Percentiles rank a stretch among this genome's conserved stretches.
Conservation (phyloP, 2,888 invertebrate genomes). For the Heliconius hortense region DNA sequence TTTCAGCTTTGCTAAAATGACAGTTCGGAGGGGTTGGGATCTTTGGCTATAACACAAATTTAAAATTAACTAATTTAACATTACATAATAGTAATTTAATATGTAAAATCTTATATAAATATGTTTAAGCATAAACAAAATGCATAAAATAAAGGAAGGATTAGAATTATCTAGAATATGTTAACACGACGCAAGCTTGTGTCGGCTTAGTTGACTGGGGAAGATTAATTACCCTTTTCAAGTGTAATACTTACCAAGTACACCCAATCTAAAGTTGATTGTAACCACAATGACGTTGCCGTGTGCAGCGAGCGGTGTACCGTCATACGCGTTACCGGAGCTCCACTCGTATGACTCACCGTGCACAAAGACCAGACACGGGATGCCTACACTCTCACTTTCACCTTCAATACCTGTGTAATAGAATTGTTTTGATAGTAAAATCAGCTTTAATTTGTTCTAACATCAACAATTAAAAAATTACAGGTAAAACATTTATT, state of each 20-base stretch:
- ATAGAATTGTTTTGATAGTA: constrained; percentile 34
- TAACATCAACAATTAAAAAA: neutral
- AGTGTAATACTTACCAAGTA: constrained; percentile 85
- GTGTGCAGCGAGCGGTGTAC: constrained; percentile 95
- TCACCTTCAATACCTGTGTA: constrained; percentile 61
- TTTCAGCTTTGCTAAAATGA: no score
- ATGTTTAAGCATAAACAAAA: neutral
- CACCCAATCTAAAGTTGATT: constrained; percentile 94
- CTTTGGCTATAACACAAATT: neutral
- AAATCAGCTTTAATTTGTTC: neutral
- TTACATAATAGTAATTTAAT: neutral
- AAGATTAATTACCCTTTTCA: constrained; percentile 19
- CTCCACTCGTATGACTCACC: constrained; percentile 99
- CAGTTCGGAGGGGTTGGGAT: no score
- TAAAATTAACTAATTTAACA: neutral
- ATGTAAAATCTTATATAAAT: neutral
- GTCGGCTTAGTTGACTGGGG: neutral
- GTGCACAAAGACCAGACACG: constrained; percentile 94
- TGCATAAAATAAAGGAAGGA: neutral
- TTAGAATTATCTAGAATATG: neutral
- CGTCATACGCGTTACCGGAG: constrained; percentile 98
- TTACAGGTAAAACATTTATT: neutral
- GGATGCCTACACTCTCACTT: constrained; percentile 82
- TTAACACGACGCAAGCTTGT: constrained; percentile 2
- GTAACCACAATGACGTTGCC: constrained; percentile 95